Base-by-base conservation (phyloP, 2,113 vertebrate species). In the Chamaea fasciata region DNA sequence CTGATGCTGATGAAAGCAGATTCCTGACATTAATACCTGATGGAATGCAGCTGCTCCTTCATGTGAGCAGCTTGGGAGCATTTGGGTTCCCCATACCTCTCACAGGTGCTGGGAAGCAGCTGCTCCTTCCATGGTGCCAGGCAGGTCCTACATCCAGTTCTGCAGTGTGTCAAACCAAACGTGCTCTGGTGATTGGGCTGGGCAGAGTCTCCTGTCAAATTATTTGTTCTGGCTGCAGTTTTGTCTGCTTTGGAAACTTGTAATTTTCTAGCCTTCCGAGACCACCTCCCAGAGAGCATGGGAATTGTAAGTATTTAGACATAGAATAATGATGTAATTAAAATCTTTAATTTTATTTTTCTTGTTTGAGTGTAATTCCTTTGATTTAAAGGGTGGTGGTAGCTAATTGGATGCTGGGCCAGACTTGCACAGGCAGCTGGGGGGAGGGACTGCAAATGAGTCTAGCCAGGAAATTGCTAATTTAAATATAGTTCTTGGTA, bases 401-500 rank as follows among this genome's bases (percentile, higher is more conserved):
- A 92, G 82, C 71, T 96, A 95, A 96, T 94, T 94, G 78, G 89
- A 87, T 96, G 96, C 76, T 70, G 83, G 82, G 68, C 71, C 85
- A 88, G 90, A 31, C 47, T 83, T 33, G 52, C 79, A 55, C 6
- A 60, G 83, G 79, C 85, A 89, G 86, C 85, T 0, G 0, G 33
- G 57, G 77, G 84, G 68, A 74, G 84, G 92, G 91, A 92, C 86
- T 84, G 63, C 62, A 94, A 94, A 89, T 76, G 70, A 84, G 78
- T 92, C 89, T 84, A 82, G 93, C 63, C 90, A 95, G 95, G 95
- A 97, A 96, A 96, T 94, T 91, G 88, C 79, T 83, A 71, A 44
- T 96, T 94, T 92, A 96, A 96, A 95, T 96, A 81, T 88, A 96
- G 94, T 80, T 92, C 90, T 94, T 24, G 31, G 79, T 93, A 83